Percentiles rank a stretch among this genome's conserved stretches.
These are phyloP conservation scores for Gyrodactylus bullatarudis DNA, from an alignment of 1,140 invertebrate genomes.

Conservation along the genomic window DNA sequence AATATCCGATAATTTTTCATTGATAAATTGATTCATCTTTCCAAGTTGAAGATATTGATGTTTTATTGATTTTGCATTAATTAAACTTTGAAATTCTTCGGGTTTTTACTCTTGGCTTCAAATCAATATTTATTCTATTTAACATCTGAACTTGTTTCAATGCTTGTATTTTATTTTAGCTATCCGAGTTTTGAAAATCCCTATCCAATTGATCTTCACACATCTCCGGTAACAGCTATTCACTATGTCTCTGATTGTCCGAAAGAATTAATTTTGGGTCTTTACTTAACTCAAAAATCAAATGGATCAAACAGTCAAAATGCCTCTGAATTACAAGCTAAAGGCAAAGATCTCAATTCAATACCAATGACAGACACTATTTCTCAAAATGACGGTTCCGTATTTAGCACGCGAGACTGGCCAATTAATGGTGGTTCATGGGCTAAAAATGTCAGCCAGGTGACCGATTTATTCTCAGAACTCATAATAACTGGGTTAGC, in stretches of 20 bases:
- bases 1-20: no score
- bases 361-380: background rate
- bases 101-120: no score
- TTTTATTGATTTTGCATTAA: no score
- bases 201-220: constrained; percentile 93
- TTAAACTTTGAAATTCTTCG: no score
- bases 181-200: constrained; percentile 97
- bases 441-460: constrained; percentile 44
- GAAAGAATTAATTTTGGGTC: constrained; percentile 63
- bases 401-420: constrained; percentile 26
- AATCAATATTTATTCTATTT: no score
- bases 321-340: background rate
- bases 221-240: constrained; percentile 74
- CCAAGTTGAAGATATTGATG: no score
- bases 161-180: constrained; percentile 12
- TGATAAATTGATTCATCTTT: no score
- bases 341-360: background rate
- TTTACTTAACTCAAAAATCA: constrained; percentile 30
- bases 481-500: constrained; percentile 59
- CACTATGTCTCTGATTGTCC: constrained; percentile 83
- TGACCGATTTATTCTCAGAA: constrained; percentile 45
- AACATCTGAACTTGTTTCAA: no score
- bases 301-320: background rate
- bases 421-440: constrained; percentile 65
- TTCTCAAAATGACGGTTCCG: constrained; percentile 16